These are phyloP conservation scores for Metellina segmentata DNA, from an alignment of 2,888 invertebrate genomes.

Conservation along the genomic window DNA sequence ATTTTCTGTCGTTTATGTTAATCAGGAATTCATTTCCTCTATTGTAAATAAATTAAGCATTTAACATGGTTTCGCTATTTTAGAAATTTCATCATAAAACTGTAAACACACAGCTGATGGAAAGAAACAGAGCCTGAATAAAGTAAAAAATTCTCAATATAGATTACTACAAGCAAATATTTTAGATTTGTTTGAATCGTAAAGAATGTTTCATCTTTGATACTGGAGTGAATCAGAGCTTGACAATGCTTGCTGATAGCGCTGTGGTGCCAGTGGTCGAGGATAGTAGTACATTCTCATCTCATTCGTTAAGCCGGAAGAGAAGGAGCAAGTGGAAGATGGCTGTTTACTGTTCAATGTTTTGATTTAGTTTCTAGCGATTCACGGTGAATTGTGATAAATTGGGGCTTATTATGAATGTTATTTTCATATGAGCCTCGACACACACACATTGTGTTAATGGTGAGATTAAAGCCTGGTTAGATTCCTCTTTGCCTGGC, in stretches of 20 bases:
- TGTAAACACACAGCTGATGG: too few species aligned
- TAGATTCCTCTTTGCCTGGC: slow-evolving; percentile 66
- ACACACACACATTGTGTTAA: slow-evolving; percentile 35
- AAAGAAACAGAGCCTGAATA: neutral
- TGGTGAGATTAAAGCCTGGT: slow-evolving; percentile 74
- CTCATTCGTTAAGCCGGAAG: slow-evolving; percentile 72
- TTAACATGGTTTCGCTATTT: too few species aligned
- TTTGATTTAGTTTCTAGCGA: slow-evolving; percentile 47
- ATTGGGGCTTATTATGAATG: slow-evolving; percentile 3
- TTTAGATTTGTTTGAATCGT: neutral
- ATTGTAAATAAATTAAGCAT: too few species aligned
- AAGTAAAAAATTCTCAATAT: neutral
- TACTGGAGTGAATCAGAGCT: slow-evolving; percentile 48
- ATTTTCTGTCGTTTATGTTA: too few species aligned
- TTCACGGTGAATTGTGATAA: slow-evolving; percentile 31
- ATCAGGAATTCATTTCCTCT: too few species aligned
- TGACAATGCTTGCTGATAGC: neutral
- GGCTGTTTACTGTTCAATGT: slow-evolving; percentile 73
- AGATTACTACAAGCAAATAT: neutral
- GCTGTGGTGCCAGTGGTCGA: slow-evolving; percentile 20
- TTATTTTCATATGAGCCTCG: slow-evolving; percentile 37
- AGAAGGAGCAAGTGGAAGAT: slow-evolving; percentile 71
- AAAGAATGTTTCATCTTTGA: too few species aligned
- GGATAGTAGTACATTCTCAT: slow-evolving; percentile 45
- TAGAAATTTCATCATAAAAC: too few species aligned